Evolutionary conservation across 2,113 vertebrate species (phyloP), one percentile per base, ranked within the genome.

Genomic region (Colius striatus): DNA sequence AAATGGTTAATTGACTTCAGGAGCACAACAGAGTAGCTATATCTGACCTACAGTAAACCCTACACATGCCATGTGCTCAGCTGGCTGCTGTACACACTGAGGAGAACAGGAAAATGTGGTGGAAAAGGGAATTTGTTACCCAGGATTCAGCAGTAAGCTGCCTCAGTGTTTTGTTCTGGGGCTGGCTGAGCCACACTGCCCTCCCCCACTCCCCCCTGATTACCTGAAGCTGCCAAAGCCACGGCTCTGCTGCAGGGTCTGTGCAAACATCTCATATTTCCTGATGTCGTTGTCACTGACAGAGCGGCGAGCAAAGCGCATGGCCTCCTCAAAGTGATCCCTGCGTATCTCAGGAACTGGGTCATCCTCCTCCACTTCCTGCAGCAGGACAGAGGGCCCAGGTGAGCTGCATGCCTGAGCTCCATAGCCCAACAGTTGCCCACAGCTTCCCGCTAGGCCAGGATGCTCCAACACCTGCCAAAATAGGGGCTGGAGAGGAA

Each of bases 151-250:
- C 26, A 82, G 78, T 30, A 79, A 82, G 20, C 32, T 43, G 50
- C 22, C 80, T 41, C 38, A 41, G 38, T 41, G 38, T 41, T 41
- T 41, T 41, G 38, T 41, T 41, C 38, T 41, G 38, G 38, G 38
- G 38, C 38, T 41, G 38, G 38, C 38, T 41, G 38, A 41, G 38
- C 38, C 38, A 23, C 2, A 1, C 58, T 27, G 25, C 82, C 17
- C 29, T 11, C 57, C 50, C n/a, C 2, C 38, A 41, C 38, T 41
- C 20, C 5, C 38, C 29, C 10, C 29, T 4, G 18, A 11, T 41
- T 98, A 99, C 99, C 99, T 99, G 99, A 99, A 99, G 97, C 99
- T 99, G 97, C 99, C 99, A 58, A 99, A 99, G 91, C 99, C 99
- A 72, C 99, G 98, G 98, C 99, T 99, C 97, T 99, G 99, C 98